Evolutionary conservation across 2,888 invertebrate species (phyloP).

Genomic region (Phasia obesa): DNA sequence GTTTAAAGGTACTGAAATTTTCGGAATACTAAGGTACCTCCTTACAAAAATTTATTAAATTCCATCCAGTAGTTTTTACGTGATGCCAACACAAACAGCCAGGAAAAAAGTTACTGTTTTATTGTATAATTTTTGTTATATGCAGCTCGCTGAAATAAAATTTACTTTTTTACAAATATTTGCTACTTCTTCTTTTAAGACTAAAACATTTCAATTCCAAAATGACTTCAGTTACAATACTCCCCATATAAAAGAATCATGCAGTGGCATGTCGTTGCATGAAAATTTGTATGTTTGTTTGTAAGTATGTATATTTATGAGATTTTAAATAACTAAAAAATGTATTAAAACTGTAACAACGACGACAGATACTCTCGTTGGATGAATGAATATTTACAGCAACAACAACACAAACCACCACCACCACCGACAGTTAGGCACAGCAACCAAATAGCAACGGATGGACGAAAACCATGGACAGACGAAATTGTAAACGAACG

Average conservation of each 20-base stretch:
- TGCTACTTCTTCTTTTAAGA: too few relatives aligned
- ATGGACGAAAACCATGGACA: conserved; percentile 32
- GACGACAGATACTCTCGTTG: conserved; percentile 65
- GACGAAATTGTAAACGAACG: conserved; percentile 59
- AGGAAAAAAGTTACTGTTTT: too few relatives aligned
- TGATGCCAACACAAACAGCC: too few relatives aligned
- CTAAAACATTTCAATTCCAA: too few relatives aligned
- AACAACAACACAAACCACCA: conserved; percentile 12
- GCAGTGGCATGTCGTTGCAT: conserved; percentile 62
- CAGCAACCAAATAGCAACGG: conserved; percentile 17
- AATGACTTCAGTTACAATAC: conserved; percentile 9
- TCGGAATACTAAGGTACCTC: too few relatives aligned
- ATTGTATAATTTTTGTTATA: too few relatives aligned
- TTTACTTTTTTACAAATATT: too few relatives aligned
- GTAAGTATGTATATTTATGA: conserved; percentile 28
- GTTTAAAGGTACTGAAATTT: too few relatives aligned
- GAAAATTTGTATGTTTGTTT: conserved; percentile 44
- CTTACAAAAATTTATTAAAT: too few relatives aligned
- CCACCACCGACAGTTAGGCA: conserved; percentile 12
- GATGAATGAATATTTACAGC: conserved; percentile 61
- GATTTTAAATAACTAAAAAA: conserved; percentile 65
- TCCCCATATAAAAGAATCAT: conserved; percentile 33
- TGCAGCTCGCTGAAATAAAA: too few relatives aligned
- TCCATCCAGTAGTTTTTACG: too few relatives aligned
- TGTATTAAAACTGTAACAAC: conserved; percentile 69